Evolutionary conservation across 2,888 invertebrate species (phyloP), one percentile per base, ranked within the genome.

Genomic region (Eremobia ochroleuca): DNA sequence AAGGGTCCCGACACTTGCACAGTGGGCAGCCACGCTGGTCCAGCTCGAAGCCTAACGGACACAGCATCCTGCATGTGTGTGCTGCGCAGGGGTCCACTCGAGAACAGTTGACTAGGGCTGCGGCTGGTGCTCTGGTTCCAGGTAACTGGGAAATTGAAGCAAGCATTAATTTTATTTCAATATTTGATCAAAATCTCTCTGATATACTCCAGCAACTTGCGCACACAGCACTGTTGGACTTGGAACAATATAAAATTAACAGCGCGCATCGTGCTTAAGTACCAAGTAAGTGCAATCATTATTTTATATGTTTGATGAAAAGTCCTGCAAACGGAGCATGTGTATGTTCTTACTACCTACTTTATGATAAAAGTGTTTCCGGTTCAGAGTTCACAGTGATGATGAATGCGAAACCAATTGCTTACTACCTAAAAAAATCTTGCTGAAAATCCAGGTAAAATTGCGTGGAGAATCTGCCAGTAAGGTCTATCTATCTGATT

Each of bases 31-130:
- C 98, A 4, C 97, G 97, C 28, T 95, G 88, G 62, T 97, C 96
- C 89, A 98, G 97, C 85, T 98, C 98, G 92, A 99, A 99, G 58
- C 98, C 98, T 77, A 98, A 97, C 0, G 98, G 98, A 89, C 99
- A 99, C 83, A 98, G 97, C 99, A 99, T 99, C 62, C 99, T 97
- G 90, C 99, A 99, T 0, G 98, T 98, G 88, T 98, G 98, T 0
- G 98, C 98, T 0, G 98, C 97, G 91, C 99, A 99, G 2, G 98
- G 97, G 49, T 97, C 97, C 66, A 97, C 97, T 92, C 97, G 97
- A 18, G 98, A 97, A 92, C 98, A 98, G 94, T 98, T 98, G 40
- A 98, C 97, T 31, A 97, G 94, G 0, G 97, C 97, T 52, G 97
- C 97, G 1, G 97, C 97, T 28, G 97, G 97, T 0, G 98, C 98